Evolutionary conservation across 2,113 vertebrate species (phyloP).

Genomic region (Thunnus thynnus): DNA sequence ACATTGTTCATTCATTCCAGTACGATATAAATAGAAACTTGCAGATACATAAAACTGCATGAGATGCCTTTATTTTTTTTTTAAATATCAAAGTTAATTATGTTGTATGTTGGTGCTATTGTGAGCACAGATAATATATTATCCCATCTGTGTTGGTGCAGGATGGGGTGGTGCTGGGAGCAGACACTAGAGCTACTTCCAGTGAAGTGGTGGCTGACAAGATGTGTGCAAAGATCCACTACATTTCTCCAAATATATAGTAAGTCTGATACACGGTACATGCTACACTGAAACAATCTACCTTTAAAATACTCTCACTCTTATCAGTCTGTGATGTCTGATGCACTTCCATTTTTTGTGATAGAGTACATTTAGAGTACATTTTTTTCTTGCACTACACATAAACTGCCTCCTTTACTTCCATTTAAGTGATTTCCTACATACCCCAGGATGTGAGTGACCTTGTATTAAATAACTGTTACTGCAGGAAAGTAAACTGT

Average conservation of each 20-base stretch:
- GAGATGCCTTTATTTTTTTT: no score
- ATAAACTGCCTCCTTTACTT: not conserved
- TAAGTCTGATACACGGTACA: conserved; percentile 56
- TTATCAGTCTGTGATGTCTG: not conserved
- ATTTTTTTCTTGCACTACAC: not conserved
- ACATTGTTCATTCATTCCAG: not conserved
- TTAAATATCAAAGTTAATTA: no score
- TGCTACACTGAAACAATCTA: not conserved
- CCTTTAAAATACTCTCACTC: not conserved
- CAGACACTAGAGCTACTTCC: conserved; percentile 83
- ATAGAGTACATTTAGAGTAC: no score
- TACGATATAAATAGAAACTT: no score
- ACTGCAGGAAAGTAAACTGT: no score
- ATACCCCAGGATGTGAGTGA: conserved; percentile 2
- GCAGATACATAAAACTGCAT: no score
- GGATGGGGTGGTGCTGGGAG: conserved; percentile 86
- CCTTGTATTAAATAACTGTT: not conserved
- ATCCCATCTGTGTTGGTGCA: conserved; percentile 40
- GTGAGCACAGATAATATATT: not conserved
- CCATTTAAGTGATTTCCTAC: not conserved
- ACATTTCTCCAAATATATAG: conserved; percentile 86
- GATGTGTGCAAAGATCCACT: conserved; percentile 84
- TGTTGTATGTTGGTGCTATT: not conserved
- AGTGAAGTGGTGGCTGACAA: conserved; percentile 84
- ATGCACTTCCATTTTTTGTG: no score